Evolutionary conservation across 2,797 vertebrate genomes (phyloP), one percentile per base, ranked within the genome.

Genomic region (Coilia nasus): DNA sequence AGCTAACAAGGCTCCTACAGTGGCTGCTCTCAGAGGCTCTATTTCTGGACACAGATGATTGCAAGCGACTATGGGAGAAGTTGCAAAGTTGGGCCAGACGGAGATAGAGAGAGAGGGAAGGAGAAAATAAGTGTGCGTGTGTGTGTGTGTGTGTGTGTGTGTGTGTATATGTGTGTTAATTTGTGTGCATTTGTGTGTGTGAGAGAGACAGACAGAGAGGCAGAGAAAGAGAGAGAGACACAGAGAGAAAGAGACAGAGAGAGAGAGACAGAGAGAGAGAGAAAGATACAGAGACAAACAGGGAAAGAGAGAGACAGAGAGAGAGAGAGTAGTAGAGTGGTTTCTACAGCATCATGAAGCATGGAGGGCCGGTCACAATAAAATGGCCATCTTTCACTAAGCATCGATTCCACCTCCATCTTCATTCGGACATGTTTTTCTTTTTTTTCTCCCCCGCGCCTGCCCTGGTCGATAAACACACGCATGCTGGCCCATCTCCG

Each of bases 381-480:
- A 78, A 44, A 41, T 35, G 17, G 71, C 71, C 71, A 78, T 78
- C 71, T 78, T 41, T 78, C 71, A 78, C 71, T 78, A 41, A 78
- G 35, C 71, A 78, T 78, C 41, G 71, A 78, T 78, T 78, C 71
- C 31, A 17, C 71, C 71, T 78, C 28, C 19, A 35, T 78, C 71
- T 78, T 78, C 71, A 78, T 78, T 19, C 41, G 0, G 71, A 31
- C 35, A 78, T 78, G 19, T 78, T 78, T 78, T 21, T 78, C 9
- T 44, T 21, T 9, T 21, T 44, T 10, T 78, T 35, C 11, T 35
- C 57, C 21, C 14, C 6, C 17, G 41, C 15, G 35, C 44, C 71
- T 44, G 82, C 19, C 85, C 47, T 83, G 21, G 46, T 81, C 80
- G 54, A 86, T 87, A 64, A 80, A 56, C 83, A 67, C 83, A 84